Base-by-base conservation (phyloP, 2,888 invertebrate species). In the Phlogophora meticulosa region DNA sequence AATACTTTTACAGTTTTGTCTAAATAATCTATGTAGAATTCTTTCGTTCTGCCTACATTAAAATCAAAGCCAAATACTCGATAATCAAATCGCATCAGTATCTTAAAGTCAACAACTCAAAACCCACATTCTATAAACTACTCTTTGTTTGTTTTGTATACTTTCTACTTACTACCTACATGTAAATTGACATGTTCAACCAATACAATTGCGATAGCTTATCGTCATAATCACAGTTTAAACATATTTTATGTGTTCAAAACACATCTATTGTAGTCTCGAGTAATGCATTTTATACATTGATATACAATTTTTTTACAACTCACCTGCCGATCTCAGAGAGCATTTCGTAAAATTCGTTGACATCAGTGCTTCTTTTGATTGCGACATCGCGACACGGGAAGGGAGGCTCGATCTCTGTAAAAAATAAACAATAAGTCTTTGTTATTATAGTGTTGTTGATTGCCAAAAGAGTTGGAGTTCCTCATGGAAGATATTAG, bases 291-390 rank as follows among this genome's bases (percentile, higher is more conserved):
- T 72, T 52, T 42, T 53, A 72, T 65, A 45, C n/a, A n/a, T n/a
- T n/a, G n/a, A n/a, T n/a, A n/a, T n/a, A n/a, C n/a, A n/a, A n/a
- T n/a, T n/a, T n/a, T n/a, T n/a, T n/a, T n/a, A n/a, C 28, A 24
- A 76, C 96, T 96, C 95, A 99, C 99, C 99, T 97, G 91, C 99
- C 99, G 85, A 99, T 97, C 94, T 99, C 98, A 65, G 98, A 97
- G 84, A 98, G 97, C 91, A 99, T 96, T 87, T 98, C 98, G 90
- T 98, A 99, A 86, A 97, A 96, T 85, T 98, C 97, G 90, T 98
- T 98, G 83, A 99, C 98, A 94, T 99, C 98, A 66, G 97, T 96
- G 80, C 97, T 97, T 79, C 98, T 97, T 91, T 97, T 97, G 84
- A 99, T 97, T 78, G 96, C 96, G 76, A 99, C 98, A 95, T 99